Conservation (phyloP, 1,140 invertebrate genomes). For the Procambarus clarkii region DNA sequence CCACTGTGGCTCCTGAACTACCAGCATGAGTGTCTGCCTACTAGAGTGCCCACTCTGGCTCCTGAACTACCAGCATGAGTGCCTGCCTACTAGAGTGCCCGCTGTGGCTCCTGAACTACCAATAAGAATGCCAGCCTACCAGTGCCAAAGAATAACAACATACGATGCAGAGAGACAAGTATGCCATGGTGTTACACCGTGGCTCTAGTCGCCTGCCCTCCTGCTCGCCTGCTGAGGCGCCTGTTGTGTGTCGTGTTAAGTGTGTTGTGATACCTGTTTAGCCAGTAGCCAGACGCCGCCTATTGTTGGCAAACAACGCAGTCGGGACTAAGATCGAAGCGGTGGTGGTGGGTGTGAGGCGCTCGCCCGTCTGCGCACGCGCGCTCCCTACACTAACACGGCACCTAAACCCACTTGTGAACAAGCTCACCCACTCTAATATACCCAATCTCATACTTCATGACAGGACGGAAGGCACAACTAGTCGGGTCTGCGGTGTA, state of each 20-base stretch:
- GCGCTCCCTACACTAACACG: background rate
- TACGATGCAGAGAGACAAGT: no score
- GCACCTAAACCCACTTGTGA: background rate
- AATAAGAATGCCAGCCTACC: no score
- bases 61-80: no score
- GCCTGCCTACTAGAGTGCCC: no score
- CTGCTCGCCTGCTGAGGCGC: no score
- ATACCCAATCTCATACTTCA: background rate
- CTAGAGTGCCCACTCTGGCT: no score
- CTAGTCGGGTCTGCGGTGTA: background rate
- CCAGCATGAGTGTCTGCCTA: no score
- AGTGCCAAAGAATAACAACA: background rate
- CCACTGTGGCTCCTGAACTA: no score
- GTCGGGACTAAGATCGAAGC: background rate
- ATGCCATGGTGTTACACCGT: background rate
- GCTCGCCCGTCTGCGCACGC: background rate
- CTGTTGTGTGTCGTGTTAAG: background rate
- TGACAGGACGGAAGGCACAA: background rate
- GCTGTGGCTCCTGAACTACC: background rate
- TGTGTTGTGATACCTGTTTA: background rate
- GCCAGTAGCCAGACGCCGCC: background rate
- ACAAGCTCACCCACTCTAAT: background rate
- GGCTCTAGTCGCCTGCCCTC: background rate
- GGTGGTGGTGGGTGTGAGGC: background rate
- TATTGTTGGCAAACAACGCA: conserved; percentile 5